These are phyloP conservation scores for Acanthornis magna DNA, from an alignment of 2,797 vertebrate genomes.

Conservation along the genomic window DNA sequence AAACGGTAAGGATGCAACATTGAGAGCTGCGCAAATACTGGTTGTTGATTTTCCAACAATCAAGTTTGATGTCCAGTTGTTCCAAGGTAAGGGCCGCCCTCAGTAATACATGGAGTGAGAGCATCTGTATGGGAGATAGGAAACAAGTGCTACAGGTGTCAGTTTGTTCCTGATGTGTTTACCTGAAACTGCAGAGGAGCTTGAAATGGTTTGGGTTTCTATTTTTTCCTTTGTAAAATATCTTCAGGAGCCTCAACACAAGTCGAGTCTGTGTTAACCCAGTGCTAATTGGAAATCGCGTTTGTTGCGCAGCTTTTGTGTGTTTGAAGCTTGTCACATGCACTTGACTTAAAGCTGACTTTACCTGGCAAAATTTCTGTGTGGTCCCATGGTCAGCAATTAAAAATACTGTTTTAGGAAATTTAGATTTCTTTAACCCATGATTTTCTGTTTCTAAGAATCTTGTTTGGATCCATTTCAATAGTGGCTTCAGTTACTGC, in stretches of 20 bases:
- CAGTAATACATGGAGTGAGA: not conserved
- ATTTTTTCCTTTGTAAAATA: not conserved
- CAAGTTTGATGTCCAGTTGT: not conserved
- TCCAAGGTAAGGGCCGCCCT: not conserved
- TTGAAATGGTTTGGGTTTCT: not conserved
- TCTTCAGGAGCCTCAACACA: not conserved
- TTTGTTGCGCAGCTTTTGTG: not conserved
- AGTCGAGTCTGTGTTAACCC: not conserved
- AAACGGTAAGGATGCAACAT: slow-evolving; percentile 54
- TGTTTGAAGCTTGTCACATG: not conserved
- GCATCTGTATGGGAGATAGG: not conserved
- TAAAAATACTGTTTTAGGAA: not conserved
- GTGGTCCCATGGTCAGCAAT: not conserved
- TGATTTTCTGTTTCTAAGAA: not conserved
- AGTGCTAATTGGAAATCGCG: not conserved
- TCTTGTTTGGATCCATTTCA: not conserved
- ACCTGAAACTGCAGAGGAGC: not conserved
- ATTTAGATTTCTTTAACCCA: not conserved
- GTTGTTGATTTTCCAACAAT: slow-evolving; percentile 63
- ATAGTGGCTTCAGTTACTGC: not conserved
- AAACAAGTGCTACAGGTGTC: not conserved
- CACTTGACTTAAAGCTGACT: not conserved
- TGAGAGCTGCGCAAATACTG: slow-evolving; percentile 52
- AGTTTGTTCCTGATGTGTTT: not conserved
- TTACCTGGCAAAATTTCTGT: not conserved